Conservation (phyloP, 2,113 vertebrate species). For the Neodon shergylaensis region DNA sequence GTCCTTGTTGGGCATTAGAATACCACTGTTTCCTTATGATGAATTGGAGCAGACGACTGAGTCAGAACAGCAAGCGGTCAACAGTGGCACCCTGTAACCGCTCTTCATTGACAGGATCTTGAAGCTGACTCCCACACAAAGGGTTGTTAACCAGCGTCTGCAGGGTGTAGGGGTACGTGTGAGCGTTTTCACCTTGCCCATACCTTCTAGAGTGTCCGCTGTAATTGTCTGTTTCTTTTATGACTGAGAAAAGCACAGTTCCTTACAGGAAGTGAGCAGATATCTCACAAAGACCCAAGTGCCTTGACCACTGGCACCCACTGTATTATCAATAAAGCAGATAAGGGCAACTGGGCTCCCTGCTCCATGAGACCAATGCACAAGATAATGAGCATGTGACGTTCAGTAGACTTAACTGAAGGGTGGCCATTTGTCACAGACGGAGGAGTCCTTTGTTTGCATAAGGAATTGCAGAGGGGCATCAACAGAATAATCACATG, state of each 20-base stretch:
- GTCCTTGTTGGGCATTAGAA: neutral
- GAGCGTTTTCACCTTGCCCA: neutral
- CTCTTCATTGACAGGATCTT: too few relatives aligned
- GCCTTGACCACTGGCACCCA: neutral
- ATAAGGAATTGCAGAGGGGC: rapidly evolving
- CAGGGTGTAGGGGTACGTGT: neutral
- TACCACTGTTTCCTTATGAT: neutral
- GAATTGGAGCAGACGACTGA: neutral
- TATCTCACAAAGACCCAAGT: neutral
- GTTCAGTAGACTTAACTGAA: neutral
- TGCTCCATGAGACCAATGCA: neutral
- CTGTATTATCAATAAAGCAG: neutral
- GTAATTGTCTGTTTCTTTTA: neutral
- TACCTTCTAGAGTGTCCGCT: neutral
- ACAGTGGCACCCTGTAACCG: too few relatives aligned
- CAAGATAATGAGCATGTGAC: neutral
- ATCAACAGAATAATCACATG: rapidly evolving
- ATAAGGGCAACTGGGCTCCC: neutral
- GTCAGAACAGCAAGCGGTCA: neutral
- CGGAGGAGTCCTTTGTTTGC: neutral
- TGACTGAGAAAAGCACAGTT: neutral
- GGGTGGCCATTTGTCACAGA: neutral
- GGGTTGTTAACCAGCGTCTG: neutral
- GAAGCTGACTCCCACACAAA: too few relatives aligned
- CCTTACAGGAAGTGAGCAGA: neutral